Percentiles rank a stretch among this genome's conserved stretches.
These are phyloP conservation scores for Rhineura floridana DNA, from an alignment of 2,113 vertebrate species.

Conservation along the genomic window DNA sequence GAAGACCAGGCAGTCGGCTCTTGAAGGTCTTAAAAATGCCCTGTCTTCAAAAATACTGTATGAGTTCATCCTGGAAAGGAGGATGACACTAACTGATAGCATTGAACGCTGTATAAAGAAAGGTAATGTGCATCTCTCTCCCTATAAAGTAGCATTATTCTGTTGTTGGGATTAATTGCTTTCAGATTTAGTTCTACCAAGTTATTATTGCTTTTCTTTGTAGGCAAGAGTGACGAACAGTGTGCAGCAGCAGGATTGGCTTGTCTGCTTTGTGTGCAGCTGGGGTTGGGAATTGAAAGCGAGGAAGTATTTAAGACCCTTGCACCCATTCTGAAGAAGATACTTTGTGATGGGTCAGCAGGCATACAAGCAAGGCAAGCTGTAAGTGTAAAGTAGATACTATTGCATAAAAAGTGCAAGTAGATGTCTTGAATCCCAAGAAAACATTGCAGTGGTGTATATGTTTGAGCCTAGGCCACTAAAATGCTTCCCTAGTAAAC, in stretches of 20 bases:
- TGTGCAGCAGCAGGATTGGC: conserved; percentile 89
- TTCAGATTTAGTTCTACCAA: neutral
- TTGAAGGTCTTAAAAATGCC: conserved; percentile 91
- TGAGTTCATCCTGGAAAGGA: conserved; percentile 93
- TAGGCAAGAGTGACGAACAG: conserved; percentile 95
- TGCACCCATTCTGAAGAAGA: conserved; percentile 91
- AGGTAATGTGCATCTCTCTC: conserved; percentile 76
- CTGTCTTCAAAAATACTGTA: conserved; percentile 93
- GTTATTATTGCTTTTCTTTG: neutral
- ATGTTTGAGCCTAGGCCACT: neutral
- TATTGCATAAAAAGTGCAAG: neutral
- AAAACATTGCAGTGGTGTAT: neutral
- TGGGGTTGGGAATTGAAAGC: conserved; percentile 95
- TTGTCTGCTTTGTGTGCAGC: conserved; percentile 91
- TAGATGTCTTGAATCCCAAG: neutral
- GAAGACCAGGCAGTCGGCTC: conserved; percentile 92
- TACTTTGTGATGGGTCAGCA: conserved; percentile 88
- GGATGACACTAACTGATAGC: conserved; percentile 95
- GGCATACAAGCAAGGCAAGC: conserved; percentile 89
- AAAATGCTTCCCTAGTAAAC: neutral
- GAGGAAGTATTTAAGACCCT: conserved; percentile 94
- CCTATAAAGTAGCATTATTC: neutral
- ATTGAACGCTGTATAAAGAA: conserved; percentile 97
- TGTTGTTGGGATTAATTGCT: neutral
- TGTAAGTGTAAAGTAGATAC: conserved; percentile 78